These are phyloP conservation scores for Enteromius thamalakanensis DNA, from an alignment of 2,797 vertebrate species.

Conservation along the genomic window DNA sequence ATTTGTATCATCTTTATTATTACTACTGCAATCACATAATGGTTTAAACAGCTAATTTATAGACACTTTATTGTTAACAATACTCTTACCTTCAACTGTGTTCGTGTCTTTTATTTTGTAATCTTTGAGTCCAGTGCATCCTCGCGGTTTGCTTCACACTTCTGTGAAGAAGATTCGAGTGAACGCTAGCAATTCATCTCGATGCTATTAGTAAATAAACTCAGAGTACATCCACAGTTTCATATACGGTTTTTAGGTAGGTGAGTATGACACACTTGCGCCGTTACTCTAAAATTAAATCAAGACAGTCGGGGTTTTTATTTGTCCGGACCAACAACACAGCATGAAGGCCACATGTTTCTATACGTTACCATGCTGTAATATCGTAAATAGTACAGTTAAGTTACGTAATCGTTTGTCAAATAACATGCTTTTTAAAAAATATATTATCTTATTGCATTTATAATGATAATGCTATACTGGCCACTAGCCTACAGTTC, in stretches of 20 bases:
- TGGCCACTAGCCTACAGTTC: too few species aligned
- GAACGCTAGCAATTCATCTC: conserved; percentile 30
- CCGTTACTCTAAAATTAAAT: neutral
- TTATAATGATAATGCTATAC: neutral
- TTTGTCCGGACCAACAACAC: neutral
- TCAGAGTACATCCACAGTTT: conserved; percentile 12
- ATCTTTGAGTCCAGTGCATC: rapidly evolving
- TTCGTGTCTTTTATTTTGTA: conserved; percentile 26
- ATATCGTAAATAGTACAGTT: too few species aligned
- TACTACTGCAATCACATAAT: neutral
- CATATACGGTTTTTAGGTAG: conserved; percentile 43
- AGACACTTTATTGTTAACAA: neutral
- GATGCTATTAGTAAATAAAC: conserved; percentile 46
- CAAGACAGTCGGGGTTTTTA: neutral
- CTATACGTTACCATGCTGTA: neutral
- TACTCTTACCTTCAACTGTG: neutral
- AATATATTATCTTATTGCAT: neutral
- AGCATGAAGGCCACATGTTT: conserved; percentile 5
- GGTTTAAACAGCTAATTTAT: neutral
- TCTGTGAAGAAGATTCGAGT: neutral
- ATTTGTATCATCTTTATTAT: neutral
- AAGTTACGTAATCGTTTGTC: neutral
- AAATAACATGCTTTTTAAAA: neutral
- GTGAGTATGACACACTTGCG: neutral
- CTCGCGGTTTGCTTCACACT: neutral